Conservation (phyloP, 2,797 vertebrate species). For the Myioborus melanocephalus region DNA sequence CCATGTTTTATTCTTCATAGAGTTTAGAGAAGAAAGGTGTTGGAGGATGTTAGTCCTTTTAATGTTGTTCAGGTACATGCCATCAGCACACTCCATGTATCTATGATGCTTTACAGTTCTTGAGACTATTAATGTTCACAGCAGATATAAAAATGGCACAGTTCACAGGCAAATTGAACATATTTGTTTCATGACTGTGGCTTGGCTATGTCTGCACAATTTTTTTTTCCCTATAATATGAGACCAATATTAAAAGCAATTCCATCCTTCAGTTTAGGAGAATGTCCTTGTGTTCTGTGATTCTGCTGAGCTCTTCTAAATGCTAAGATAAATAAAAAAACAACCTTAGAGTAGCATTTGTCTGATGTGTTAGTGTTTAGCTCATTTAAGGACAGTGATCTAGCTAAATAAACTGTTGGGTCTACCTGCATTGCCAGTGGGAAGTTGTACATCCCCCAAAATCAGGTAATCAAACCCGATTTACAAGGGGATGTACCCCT, state of each 20-base stretch:
- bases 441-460: neutral
- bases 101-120: neutral
- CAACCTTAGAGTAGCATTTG: neutral
- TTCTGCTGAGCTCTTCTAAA: neutral
- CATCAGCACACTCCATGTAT: neutral
- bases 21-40: neutral
- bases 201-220: neutral
- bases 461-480: neutral
- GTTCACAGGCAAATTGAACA: neutral
- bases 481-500: neutral
- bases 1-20: neutral
- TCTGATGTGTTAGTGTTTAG: neutral
- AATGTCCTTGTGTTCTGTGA: neutral
- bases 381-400: neutral
- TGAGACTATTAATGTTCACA: neutral
- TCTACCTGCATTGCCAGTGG: neutral
- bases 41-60: neutral
- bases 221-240: neutral
- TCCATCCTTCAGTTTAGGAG: neutral
- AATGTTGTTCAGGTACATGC: rapidly evolving
- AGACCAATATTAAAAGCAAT: neutral
- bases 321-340: neutral
- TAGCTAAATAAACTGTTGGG: neutral
- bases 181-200: neutral
- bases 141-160: neutral